Evolutionary conservation across 2,797 vertebrate species (phyloP).

Genomic region (Galaxias olidus): DNA sequence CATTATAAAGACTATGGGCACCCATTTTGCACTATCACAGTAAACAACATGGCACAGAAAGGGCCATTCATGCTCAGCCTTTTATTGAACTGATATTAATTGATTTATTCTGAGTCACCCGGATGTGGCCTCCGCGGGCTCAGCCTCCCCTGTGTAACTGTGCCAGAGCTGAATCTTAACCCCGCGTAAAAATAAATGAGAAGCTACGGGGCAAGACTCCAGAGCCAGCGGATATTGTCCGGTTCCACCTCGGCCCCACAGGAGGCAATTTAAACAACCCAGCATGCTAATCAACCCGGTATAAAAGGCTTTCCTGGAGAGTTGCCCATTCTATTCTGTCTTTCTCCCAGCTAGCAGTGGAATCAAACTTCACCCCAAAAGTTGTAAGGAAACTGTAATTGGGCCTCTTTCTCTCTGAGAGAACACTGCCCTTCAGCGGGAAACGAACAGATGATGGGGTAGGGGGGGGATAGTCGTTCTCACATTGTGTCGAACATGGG

Average conservation of each 20-base stretch:
- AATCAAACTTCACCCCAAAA: slow-evolving; percentile 45
- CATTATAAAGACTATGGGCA: slow-evolving; percentile 52
- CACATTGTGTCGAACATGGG: neutral
- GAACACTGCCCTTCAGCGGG: slow-evolving; percentile 45
- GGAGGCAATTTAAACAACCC: slow-evolving; percentile 77
- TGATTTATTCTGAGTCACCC: slow-evolving; percentile 70
- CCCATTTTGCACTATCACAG: slow-evolving; percentile 50
- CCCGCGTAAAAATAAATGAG: slow-evolving; percentile 79
- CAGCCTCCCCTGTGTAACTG: slow-evolving; percentile 56
- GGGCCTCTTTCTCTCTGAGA: slow-evolving; percentile 32
- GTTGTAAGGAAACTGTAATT: slow-evolving; percentile 43
- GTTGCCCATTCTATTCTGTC: slow-evolving; percentile 34
- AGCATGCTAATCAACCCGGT: slow-evolving; percentile 74
- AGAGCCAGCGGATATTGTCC: slow-evolving; percentile 76
- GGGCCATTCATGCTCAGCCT: slow-evolving; percentile 51
- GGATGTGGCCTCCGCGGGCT: slow-evolving; percentile 58
- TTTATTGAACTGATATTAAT: slow-evolving; percentile 73
- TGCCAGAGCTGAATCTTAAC: slow-evolving; percentile 63
- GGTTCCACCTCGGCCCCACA: slow-evolving; percentile 71
- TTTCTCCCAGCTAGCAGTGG: slow-evolving; percentile 39
- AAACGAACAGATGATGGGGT: slow-evolving; percentile 38
- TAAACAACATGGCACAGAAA: slow-evolving; percentile 49
- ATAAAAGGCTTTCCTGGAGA: slow-evolving; percentile 64
- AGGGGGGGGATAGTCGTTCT: slow-evolving; percentile 32
- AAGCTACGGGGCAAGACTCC: slow-evolving; percentile 66